Conservation (phyloP, 2,888 invertebrate genomes). For the Luperina nickerlii region DNA sequence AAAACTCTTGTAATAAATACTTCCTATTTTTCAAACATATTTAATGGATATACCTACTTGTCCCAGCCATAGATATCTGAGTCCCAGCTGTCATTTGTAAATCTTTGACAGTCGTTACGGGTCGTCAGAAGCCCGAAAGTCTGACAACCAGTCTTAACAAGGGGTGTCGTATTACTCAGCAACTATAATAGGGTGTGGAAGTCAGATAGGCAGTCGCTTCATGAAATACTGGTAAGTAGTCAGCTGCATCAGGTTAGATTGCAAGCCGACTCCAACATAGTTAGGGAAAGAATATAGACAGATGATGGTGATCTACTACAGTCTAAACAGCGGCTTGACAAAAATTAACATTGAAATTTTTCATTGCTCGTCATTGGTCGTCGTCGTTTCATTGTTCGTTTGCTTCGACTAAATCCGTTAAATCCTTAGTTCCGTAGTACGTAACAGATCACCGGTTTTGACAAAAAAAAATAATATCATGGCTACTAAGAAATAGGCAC, state of each 20-base stretch:
- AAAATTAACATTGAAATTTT: not conserved
- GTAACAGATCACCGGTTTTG: not conserved
- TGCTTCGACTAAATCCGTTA: not conserved
- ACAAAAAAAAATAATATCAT: not conserved
- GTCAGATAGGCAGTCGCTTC: not conserved
- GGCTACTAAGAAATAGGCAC: not conserved
- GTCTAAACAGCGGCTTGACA: not conserved
- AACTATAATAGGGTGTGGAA: not conserved
- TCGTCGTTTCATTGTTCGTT: too few relatives aligned
- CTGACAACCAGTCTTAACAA: not conserved
- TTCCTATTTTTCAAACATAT: not conserved
- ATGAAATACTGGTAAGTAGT: not conserved
- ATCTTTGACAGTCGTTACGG: not conserved
- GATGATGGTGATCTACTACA: not conserved
- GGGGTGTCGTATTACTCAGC: not conserved
- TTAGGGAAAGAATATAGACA: not conserved
- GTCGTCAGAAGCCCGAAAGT: not conserved
- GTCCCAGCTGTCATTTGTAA: not conserved
- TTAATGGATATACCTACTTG: not conserved
- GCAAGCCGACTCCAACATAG: not conserved
- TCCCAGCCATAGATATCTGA: too few relatives aligned
- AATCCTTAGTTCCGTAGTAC: not conserved
- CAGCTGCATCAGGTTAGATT: not conserved
- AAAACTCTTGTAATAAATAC: not conserved
- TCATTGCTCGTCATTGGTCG: too few relatives aligned